These are phyloP conservation scores for Theonella swinhoei DNA, from an alignment of 37 sponge, comb jelly and placozoan species.

Conservation along the genomic window DNA sequence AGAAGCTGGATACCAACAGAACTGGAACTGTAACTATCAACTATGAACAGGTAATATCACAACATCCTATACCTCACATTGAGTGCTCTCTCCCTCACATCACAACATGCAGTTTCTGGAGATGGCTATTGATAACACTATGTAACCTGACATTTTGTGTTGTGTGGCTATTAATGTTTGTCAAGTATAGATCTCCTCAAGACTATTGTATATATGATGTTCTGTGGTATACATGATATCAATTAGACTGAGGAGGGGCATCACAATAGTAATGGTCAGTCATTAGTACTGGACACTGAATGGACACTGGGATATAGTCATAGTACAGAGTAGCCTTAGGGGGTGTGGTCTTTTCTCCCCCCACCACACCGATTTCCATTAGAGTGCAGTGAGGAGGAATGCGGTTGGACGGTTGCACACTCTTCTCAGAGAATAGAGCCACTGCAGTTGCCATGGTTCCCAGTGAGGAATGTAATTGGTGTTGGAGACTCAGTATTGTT, in stretches of 20 bases:
- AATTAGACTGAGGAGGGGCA: too few species aligned
- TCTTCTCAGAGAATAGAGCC: slow-evolving; percentile 55
- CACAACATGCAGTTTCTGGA: slow-evolving; percentile 87
- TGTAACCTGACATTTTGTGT: background rate
- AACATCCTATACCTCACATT: background rate
- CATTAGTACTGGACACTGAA: slow-evolving; percentile 72
- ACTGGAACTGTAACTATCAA: slow-evolving; percentile 69
- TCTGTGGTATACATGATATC: background rate
- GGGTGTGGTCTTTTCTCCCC: slow-evolving; percentile 34
- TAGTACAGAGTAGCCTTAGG: slow-evolving; percentile 40
- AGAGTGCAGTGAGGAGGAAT: slow-evolving; percentile 55
- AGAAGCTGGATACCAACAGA: slow-evolving; percentile 64
- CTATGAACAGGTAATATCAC: slow-evolving; percentile 77
- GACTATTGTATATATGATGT: background rate
- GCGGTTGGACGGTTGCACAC: slow-evolving; percentile 24
- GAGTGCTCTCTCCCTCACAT: background rate
- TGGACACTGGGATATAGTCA: slow-evolving; percentile 52
- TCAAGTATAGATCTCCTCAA: background rate
- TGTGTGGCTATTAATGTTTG: background rate
- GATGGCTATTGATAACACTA: slow-evolving; percentile 82
- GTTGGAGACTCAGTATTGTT: slow-evolving; percentile 44
- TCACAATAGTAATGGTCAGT: slow-evolving; percentile 40
- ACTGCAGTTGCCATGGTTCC: slow-evolving; percentile 16
- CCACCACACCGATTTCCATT: slow-evolving; percentile 53
- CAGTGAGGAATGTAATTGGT: slow-evolving; percentile 32